phyloP scores from a whole-genome alignment of 2,888 invertebrate genomes.

The Eupithecia vulgata region DNA sequence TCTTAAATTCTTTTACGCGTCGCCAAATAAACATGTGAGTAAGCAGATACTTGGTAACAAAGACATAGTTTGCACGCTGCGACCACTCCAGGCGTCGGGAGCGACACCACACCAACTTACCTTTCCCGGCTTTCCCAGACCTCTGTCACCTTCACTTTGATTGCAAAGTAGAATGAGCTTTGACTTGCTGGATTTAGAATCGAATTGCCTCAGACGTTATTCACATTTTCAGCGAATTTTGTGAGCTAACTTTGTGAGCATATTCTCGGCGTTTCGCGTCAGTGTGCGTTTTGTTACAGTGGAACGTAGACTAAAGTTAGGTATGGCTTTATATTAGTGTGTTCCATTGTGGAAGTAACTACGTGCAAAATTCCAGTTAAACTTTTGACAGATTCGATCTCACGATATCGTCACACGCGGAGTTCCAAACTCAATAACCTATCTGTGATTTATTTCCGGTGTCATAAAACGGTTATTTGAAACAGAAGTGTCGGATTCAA shows the following conservation, averaged over 20 bases:
- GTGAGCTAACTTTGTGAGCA: slow-evolving; percentile 10
- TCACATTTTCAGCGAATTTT: slow-evolving; percentile 4
- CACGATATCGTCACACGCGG: slow-evolving; percentile 44
- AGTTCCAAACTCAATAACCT: slow-evolving; percentile 46
- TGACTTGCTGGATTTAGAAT: slow-evolving; percentile 47
- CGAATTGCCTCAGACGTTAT: slow-evolving; percentile 25
- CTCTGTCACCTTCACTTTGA: slow-evolving; percentile 15
- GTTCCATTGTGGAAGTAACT: slow-evolving; percentile 21
- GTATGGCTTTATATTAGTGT: slow-evolving; percentile 11
- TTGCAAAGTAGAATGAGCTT: slow-evolving; percentile 17
- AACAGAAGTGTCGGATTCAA: slow-evolving; percentile 44
- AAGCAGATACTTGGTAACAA: slow-evolving; percentile 58
- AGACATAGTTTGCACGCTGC: slow-evolving; percentile 68
- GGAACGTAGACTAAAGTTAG: neutral
- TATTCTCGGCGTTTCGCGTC: neutral
- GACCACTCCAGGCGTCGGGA: slow-evolving; percentile 61
- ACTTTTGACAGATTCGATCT: slow-evolving; percentile 55
- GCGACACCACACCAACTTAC: slow-evolving; percentile 64
- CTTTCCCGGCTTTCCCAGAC: slow-evolving; percentile 35
- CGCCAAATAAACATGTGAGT: slow-evolving; percentile 59
- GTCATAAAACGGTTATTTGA: slow-evolving; percentile 47
- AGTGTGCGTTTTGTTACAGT: slow-evolving; percentile 8
- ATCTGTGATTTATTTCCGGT: slow-evolving; percentile 46
- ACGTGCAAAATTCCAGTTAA: slow-evolving; percentile 49
- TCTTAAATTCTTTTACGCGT: slow-evolving; percentile 53